Evolutionary conservation across 2,888 invertebrate species (phyloP).

Genomic region (Xanthia togata): DNA sequence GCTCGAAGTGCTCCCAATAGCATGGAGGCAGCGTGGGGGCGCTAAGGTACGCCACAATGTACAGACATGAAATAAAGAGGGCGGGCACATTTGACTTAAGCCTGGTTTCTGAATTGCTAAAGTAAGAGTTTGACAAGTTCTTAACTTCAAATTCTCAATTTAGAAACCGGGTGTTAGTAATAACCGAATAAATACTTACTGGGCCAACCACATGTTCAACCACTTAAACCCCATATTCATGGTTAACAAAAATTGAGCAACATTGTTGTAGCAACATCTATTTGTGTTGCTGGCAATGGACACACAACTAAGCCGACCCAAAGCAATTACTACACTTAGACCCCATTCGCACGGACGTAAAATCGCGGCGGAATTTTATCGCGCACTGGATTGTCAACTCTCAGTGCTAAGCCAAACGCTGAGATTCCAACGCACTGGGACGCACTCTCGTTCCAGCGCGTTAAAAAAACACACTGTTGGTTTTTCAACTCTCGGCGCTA

Average conservation of each 20-base stretch:
- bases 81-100: constrained; percentile 2
- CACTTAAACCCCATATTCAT: neutral
- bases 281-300: neutral
- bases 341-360: no score
- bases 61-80: constrained; percentile 81
- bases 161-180: neutral
- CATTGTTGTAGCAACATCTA: neutral
- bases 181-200: neutral
- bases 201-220: neutral
- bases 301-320: no score
- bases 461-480: no score
- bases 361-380: no score
- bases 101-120: neutral
- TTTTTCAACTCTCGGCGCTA: no score
- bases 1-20: constrained; percentile 76
- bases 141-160: neutral
- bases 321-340: no score
- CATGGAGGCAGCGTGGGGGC: constrained; percentile 75
- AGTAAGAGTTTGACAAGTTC: neutral
- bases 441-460: no score
- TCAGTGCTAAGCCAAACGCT: no score
- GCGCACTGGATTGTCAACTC: no score
- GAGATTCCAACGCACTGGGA: no score
- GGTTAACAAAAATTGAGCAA: neutral
- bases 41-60: constrained; percentile 70